These are phyloP conservation scores for Aramus guarauna DNA, from an alignment of 2,113 vertebrate species.

Conservation along the genomic window DNA sequence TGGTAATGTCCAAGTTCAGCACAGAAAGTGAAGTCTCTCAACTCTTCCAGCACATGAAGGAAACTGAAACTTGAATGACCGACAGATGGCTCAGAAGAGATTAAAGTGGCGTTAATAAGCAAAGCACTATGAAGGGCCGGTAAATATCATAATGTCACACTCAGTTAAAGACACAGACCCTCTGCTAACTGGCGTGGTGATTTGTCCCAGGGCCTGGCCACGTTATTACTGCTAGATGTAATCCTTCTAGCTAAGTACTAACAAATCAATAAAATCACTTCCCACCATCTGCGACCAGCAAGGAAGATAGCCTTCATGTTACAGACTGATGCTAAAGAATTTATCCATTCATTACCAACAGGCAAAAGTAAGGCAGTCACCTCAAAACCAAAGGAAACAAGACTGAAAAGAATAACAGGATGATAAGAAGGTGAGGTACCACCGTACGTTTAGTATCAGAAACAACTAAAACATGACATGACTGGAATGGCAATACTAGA, in stretches of 20 bases:
- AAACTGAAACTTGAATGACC: conserved; percentile 44
- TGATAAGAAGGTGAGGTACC: background rate
- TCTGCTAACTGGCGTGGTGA: background rate
- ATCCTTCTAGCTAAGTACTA: conserved; percentile 29
- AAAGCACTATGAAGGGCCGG: background rate
- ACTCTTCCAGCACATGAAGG: background rate
- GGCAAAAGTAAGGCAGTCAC: background rate
- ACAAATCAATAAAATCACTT: conserved; percentile 30
- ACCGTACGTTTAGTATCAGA: background rate
- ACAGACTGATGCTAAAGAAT: background rate
- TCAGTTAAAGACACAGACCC: conserved; percentile 11
- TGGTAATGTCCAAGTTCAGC: background rate
- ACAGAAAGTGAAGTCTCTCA: background rate
- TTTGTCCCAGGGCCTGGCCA: background rate
- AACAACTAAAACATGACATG: background rate
- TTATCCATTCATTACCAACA: background rate
- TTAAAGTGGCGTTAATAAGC: conserved; percentile 51
- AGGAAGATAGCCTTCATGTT: background rate
- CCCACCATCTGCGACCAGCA: background rate
- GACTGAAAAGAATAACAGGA: background rate
- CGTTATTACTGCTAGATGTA: background rate
- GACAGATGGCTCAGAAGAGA: conserved; percentile 51
- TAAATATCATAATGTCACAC: conserved; percentile 8
- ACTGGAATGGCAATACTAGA: background rate
- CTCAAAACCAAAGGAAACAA: background rate